phyloP scores from a whole-genome alignment of 2,797 vertebrate genomes.

The Enoplosus armatus region DNA sequence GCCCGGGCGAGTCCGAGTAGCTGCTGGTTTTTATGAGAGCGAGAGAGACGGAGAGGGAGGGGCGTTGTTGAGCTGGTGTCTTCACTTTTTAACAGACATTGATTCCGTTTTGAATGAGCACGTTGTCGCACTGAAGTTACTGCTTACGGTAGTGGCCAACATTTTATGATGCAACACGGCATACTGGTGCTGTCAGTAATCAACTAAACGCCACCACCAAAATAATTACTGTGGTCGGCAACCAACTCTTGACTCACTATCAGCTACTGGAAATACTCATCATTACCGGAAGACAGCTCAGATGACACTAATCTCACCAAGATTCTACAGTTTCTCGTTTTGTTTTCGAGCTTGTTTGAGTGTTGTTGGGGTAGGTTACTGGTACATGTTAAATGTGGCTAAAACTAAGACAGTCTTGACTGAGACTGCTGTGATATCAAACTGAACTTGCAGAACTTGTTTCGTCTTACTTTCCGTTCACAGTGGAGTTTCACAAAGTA shows the following conservation, averaged over 20 bases:
- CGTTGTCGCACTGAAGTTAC: slow-evolving; percentile 44
- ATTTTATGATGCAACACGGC: slow-evolving; percentile 45
- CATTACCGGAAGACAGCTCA: not conserved
- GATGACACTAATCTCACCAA: not conserved
- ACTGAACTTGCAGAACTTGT: not conserved
- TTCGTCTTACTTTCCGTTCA: not conserved
- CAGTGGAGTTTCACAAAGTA: too few species aligned
- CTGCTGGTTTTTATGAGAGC: slow-evolving; percentile 77
- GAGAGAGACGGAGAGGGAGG: slow-evolving; percentile 62
- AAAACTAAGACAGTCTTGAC: not conserved
- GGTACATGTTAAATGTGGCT: not conserved
- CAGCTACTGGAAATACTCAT: not conserved
- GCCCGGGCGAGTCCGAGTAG: slow-evolving; percentile 54
- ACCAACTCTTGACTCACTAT: not conserved
- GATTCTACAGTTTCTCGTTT: too few species aligned
- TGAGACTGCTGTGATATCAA: not conserved
- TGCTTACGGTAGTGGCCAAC: slow-evolving; percentile 38
- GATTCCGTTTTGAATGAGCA: slow-evolving; percentile 72
- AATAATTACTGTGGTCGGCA: not conserved
- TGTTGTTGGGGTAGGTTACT: not conserved
- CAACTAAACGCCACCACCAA: not conserved
- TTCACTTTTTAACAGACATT: slow-evolving; percentile 66
- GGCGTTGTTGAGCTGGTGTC: slow-evolving; percentile 67
- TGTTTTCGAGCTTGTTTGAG: not conserved
- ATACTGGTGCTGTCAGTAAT: slow-evolving; percentile 3